Evolutionary conservation across 2,888 invertebrate genomes (phyloP), one percentile per base, ranked within the genome.

Genomic region (Chrysomela aeneicollis): DNA sequence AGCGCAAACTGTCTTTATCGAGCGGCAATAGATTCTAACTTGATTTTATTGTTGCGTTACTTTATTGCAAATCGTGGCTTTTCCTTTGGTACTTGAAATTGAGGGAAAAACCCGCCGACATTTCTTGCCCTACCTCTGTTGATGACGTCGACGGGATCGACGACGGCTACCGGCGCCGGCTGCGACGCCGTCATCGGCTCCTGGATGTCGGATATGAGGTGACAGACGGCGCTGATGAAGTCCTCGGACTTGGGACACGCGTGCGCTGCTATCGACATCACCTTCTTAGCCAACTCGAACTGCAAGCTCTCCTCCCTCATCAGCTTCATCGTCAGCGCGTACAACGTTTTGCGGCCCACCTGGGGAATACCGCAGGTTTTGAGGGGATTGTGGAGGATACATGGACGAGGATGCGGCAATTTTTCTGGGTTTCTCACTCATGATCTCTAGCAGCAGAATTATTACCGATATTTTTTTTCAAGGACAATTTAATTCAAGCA

Each of bases 121-220:
- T n/a, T n/a, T n/a, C n/a, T n/a, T n/a, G n/a, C n/a, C n/a, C n/a
- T 42, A 42, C 42, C 63, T 53, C 64, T 71, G 42, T 73, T 64
- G 35, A 61, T 57, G 9, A 62, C 22, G 37, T 69, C 61, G 10
- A 59, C 42, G 9, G 35, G 17, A 15, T 15, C 30, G 26, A 17
- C 1, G 9, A 35, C 12, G 35, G 12, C 10, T 35, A 8, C 3
- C 26, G 8, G 26, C 18, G 61, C 63, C 61, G 19, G 64, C 54
- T 10, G 64, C 64, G 18, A 46, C 49, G 61, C 71, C 59, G 51
- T 71, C 70, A 22, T 68, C 61, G 76, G 76, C 69, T 76, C 75
- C 51, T 72, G 70, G 59, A 78, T 76, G 21, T 78, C 76, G 1
- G 74, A 75, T 53, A 78, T 76, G 37, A 78, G 66, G 32, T 71